Evolutionary conservation across 2,888 invertebrate species (phyloP).

Genomic region (Drosophila conformis): DNA sequence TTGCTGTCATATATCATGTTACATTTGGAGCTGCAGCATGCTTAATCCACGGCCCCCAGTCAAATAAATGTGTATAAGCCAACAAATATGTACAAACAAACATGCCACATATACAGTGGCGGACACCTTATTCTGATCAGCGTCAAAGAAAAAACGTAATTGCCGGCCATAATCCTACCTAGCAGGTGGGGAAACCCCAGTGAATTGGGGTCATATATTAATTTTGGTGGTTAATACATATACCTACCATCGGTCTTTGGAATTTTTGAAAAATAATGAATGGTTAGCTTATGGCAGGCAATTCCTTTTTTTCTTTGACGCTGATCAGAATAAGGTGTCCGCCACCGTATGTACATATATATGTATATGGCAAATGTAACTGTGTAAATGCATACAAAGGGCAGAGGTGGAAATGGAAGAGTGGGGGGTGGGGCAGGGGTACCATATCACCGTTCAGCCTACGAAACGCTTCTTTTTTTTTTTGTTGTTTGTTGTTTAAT

Average conservation of each 20-base stretch:
- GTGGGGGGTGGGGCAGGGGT: background rate
- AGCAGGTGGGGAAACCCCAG: too few relatives aligned
- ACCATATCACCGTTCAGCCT: slow-evolving; percentile 40
- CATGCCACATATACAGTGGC: slow-evolving; percentile 13
- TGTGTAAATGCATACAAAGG: slow-evolving; percentile 20
- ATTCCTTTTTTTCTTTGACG: too few relatives aligned
- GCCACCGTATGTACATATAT: slow-evolving; percentile 11
- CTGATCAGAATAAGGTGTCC: too few relatives aligned
- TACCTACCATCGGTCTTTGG: too few relatives aligned
- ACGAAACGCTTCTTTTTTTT: slow-evolving; percentile 15
- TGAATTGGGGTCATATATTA: too few relatives aligned
- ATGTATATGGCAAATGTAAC: slow-evolving; percentile 17
- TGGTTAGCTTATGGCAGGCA: too few relatives aligned
- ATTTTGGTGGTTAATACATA: too few relatives aligned
- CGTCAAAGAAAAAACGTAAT: too few relatives aligned
- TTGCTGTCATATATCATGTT: slow-evolving; percentile 72
- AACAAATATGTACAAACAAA: slow-evolving; percentile 16
- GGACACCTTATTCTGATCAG: too few relatives aligned
- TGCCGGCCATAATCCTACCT: too few relatives aligned
- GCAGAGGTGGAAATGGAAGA: background rate
- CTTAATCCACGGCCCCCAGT: slow-evolving; percentile 67
- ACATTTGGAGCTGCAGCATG: slow-evolving; percentile 67
- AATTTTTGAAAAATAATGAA: too few relatives aligned
- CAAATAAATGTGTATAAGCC: slow-evolving; percentile 24
- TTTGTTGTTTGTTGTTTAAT: slow-evolving; percentile 48